These are phyloP conservation scores for Netelia inedita DNA, from an alignment of 2,888 invertebrate species.

Conservation along the genomic window DNA sequence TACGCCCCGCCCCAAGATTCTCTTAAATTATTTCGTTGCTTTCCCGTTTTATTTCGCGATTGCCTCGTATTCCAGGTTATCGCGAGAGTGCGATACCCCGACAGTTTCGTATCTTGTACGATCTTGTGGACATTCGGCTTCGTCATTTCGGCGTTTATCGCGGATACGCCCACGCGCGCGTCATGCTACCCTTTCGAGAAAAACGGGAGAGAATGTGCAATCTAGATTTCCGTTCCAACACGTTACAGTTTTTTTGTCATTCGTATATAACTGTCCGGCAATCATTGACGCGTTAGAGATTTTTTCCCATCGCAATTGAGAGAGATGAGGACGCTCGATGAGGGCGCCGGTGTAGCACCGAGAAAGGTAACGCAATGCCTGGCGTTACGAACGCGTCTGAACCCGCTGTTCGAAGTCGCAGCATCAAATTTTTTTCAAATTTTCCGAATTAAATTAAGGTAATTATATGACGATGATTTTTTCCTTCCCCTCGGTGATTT, in stretches of 20 bases:
- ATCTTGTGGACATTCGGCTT: neutral
- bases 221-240: neutral
- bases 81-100: neutral
- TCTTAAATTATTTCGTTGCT: constrained; percentile 22
- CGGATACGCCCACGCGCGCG: constrained; percentile 60
- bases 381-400: constrained; percentile 33
- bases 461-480: neutral
- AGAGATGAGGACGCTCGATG: constrained; percentile 3
- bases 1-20: constrained; percentile 80
- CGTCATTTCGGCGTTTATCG: constrained; percentile 4
- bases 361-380: constrained; percentile 22
- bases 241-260: neutral
- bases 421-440: neutral
- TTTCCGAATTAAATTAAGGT: neutral
- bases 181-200: constrained; percentile 29
- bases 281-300: neutral
- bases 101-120: neutral
- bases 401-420: constrained; percentile 17
- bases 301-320: neutral
- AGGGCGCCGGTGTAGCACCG: constrained; percentile 29
- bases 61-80: neutral
- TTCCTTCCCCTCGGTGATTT: too few species aligned
- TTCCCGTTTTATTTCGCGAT: neutral
- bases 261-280: neutral
- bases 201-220: neutral